Evolutionary conservation across 1,140 invertebrate species (phyloP).

Genomic region (Pachypsylla venusta): DNA sequence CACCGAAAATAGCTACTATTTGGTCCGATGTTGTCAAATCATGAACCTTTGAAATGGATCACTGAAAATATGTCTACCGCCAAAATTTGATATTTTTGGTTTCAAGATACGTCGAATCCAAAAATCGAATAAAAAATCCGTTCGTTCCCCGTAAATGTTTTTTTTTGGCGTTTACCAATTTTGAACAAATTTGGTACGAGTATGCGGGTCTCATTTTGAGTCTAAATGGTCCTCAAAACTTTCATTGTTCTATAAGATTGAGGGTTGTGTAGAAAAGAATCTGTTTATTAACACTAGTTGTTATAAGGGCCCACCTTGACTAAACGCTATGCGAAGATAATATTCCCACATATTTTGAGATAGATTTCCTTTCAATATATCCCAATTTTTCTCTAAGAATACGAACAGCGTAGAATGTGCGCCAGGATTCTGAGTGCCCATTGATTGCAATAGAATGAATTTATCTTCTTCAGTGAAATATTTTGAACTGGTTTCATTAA

Average conservation of each 20-base stretch:
- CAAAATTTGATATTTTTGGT: too few species aligned
- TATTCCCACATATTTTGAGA: not conserved
- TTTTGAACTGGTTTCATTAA: not conserved
- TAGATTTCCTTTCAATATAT: not conserved
- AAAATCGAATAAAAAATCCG: not conserved
- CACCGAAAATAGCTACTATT: too few species aligned
- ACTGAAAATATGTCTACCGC: too few species aligned
- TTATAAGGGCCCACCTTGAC: not conserved
- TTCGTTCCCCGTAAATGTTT: not conserved
- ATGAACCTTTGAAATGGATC: too few species aligned
- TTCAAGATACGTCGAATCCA: too few species aligned
- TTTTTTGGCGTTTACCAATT: not conserved
- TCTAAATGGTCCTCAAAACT: too few species aligned
- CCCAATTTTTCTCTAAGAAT: conserved; percentile 3
- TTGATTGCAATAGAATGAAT: not conserved
- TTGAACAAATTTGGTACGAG: not conserved
- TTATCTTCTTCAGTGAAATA: not conserved
- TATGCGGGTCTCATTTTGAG: not conserved
- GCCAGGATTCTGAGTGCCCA: not conserved
- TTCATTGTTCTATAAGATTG: not conserved
- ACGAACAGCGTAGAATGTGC: not conserved
- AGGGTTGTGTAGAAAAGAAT: not conserved
- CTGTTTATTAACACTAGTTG: not conserved
- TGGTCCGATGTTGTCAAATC: too few species aligned
- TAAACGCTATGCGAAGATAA: not conserved